Percentiles rank a stretch among this genome's conserved stretches.
phyloP scores from a whole-genome alignment of 2,113 vertebrate species.

The Nematolebias whitei region DNA sequence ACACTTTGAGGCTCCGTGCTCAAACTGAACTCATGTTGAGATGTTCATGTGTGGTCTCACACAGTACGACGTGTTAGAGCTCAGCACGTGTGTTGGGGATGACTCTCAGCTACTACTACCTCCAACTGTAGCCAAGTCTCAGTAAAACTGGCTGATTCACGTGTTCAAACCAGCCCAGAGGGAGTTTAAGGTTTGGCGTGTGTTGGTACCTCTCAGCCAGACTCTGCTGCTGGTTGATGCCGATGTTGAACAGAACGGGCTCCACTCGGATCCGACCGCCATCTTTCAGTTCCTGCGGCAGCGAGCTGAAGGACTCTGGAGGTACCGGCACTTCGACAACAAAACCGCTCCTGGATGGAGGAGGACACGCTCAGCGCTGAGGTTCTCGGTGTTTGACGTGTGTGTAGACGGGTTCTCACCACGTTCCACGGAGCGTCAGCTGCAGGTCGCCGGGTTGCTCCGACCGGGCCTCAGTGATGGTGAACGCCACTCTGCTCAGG shows the following conservation, averaged over 20 bases:
- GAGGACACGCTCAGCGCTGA: neutral
- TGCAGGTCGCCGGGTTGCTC: constrained; percentile 77
- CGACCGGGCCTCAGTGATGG: constrained; percentile 82
- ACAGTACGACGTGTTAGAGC: no score
- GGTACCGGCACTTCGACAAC: constrained; percentile 87
- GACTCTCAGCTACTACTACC: no score
- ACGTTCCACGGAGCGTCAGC: constrained; percentile 84
- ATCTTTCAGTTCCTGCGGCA: constrained; percentile 85
- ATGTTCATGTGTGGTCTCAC: no score
- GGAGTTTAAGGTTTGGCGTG: neutral
- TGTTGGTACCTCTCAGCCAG: constrained; percentile 65
- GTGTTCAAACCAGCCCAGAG: no score
- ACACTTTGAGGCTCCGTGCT: no score
- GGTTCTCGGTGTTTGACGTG: neutral
- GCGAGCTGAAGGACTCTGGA: constrained; percentile 76
- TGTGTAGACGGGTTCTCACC: constrained; percentile 69
- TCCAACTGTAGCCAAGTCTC: no score
- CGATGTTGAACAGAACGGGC: constrained; percentile 90
- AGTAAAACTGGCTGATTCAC: no score
- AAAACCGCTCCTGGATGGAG: constrained; percentile 79
- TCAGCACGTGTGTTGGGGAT: no score
- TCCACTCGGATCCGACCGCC: constrained; percentile 82
- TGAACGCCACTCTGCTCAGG: constrained; percentile 84
- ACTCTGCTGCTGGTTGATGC: constrained; percentile 92
- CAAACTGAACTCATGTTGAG: no score